These are phyloP conservation scores for Diabrotica balteata DNA, from an alignment of 2,888 invertebrate species.

Conservation along the genomic window DNA sequence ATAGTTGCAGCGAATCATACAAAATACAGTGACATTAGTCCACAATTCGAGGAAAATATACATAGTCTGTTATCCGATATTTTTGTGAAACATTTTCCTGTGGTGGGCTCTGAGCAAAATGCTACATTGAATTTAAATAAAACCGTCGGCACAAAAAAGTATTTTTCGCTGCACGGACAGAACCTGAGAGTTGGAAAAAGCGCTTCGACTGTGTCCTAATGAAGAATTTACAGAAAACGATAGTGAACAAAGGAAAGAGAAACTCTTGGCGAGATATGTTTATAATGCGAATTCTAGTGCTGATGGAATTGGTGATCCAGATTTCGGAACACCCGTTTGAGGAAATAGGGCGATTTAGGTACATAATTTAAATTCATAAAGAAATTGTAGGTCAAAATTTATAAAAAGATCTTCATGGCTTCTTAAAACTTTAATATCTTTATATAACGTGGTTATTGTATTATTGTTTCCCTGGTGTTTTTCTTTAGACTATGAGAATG, in stretches of 20 bases:
- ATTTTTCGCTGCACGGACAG: constrained; percentile 56
- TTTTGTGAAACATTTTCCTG: constrained; percentile 55
- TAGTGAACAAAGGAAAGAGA: constrained; percentile 57
- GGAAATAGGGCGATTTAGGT: background rate
- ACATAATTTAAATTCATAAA: constrained; percentile 9
- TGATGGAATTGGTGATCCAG: constrained; percentile 71
- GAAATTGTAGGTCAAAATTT: constrained; percentile 5
- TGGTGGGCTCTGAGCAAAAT: constrained; percentile 19
- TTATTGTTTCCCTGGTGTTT: background rate
- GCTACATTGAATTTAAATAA: constrained; percentile 36
- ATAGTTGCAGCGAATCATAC: constrained; percentile 18
- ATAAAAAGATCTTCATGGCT: constrained; percentile 9
- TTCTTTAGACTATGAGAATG: background rate
- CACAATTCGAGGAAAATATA: constrained; percentile 60
- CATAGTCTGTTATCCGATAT: constrained; percentile 59
- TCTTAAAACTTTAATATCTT: constrained; percentile 5
- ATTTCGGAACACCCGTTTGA: constrained; percentile 73
- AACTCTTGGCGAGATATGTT: constrained; percentile 59
- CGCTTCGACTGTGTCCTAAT: constrained; percentile 58
- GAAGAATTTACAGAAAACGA: constrained; percentile 50
- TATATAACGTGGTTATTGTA: background rate
- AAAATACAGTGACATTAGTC: constrained; percentile 50
- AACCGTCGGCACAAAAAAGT: constrained; percentile 53
- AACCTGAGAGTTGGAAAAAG: constrained; percentile 58
- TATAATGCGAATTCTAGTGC: constrained; percentile 59